Base-by-base conservation (phyloP, 2,888 invertebrate genomes). In the Aproaerema taeniolella region DNA sequence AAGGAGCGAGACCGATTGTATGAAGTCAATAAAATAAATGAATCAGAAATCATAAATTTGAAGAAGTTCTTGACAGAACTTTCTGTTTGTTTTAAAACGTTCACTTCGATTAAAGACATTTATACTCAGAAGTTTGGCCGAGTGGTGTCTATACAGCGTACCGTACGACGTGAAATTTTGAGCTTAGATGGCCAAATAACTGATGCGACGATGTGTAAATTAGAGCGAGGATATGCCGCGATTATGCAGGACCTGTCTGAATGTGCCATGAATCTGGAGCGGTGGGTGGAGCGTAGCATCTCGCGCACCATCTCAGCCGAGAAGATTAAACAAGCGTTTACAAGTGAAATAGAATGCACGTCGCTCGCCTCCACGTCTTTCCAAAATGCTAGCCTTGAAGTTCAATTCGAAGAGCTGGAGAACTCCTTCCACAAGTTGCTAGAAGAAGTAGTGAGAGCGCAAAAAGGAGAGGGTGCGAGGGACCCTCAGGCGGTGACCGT, bases 41-140 rank as follows among this genome's bases (percentile, higher is more conserved):
- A 83, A 44, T 75, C 81, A 0, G 86, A 86, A 49, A 76, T 80
- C 14, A 68, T 86, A 8, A 77, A 73, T 32, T 46, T 81, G 52
- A 78, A 71, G 45, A 83, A 87, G 55, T 78, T 79, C 45, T 50
- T 83, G 45, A 77, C 77, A 0, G 86, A 86, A 44, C 53, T 85
- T 12, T 73, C 81, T 0, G 69, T 74, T 2, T 72, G 71, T 49
- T 75, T 78, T 39, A 79, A 80, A 47, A 76, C 82, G 0, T 80
- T 86, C 42, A 71, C 57, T 29, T 70, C 78, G 0, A 58, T 81
- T 4, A 79, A 74, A 47, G 83, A 86, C 4, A 40, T 79, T 52
- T 86, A 86, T 47, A 58, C 67, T 7, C 71, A 82, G 46, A 81
- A 78, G 49, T 46, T 86, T 46, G 78, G 72, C 36, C 52, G 60